Conservation (phyloP, 1,140 invertebrate species). For the Apolygus lucorum region DNA sequence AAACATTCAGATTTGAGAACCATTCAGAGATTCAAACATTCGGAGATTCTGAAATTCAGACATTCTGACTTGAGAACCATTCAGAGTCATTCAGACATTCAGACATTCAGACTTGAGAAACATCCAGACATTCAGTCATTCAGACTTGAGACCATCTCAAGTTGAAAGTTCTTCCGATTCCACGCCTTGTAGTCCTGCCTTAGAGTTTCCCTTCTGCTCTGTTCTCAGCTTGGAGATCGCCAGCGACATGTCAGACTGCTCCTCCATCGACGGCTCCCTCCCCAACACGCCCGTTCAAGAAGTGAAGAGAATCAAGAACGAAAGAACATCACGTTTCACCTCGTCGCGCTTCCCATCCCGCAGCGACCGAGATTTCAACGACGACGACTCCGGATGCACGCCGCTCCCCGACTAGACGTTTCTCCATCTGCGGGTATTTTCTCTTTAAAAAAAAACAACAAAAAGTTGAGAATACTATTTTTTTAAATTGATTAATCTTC, state of each 20-base stretch:
- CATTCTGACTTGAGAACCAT: too few relatives aligned
- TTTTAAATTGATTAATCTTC: too few relatives aligned
- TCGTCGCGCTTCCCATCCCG: too few relatives aligned
- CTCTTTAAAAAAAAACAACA: too few relatives aligned
- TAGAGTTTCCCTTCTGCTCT: constrained; percentile 2
- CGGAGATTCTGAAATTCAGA: too few relatives aligned
- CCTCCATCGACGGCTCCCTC: constrained; percentile 24
- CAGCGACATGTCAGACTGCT: constrained; percentile 26
- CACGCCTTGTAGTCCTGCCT: neutral
- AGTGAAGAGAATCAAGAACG: constrained; percentile 12
- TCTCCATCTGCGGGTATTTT: too few relatives aligned
- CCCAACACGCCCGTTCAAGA: constrained; percentile 28
- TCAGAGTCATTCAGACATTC: neutral
- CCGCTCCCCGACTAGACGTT: constrained; percentile 14
- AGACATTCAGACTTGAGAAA: neutral
- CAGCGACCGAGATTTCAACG: neutral
- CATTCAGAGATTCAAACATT: too few relatives aligned
- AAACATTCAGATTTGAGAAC: too few relatives aligned
- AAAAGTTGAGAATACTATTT: too few relatives aligned
- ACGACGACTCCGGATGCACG: constrained; percentile 22
- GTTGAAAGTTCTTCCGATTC: neutral
- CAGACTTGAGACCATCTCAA: neutral
- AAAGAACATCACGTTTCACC: neutral
- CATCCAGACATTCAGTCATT: neutral
- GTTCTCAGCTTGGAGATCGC: constrained; percentile 22